phyloP scores from a whole-genome alignment of 2,797 vertebrate species.

The Phoeniculus purpureus region DNA sequence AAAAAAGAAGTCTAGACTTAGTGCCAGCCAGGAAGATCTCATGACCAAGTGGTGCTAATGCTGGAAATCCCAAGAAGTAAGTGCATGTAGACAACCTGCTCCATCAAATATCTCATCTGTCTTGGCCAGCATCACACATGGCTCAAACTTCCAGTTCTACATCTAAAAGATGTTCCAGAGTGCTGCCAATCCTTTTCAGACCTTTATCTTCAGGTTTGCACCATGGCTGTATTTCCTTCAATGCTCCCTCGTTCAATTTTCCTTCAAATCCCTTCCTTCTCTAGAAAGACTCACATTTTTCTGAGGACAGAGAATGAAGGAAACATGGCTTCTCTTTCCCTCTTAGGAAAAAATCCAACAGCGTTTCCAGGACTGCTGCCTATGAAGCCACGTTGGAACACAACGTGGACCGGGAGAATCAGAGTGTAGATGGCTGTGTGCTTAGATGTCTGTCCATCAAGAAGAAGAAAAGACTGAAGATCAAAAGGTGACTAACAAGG shows the following conservation, averaged over 20 bases:
- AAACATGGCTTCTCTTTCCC: neutral
- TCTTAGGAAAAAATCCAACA: neutral
- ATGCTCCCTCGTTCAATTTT: too few species aligned
- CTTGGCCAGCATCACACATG: neutral
- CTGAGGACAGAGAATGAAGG: neutral
- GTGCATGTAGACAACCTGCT: fast-evolving
- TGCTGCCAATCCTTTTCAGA: neutral
- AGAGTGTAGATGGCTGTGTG: neutral
- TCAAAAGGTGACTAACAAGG: neutral
- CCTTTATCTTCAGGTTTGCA: neutral
- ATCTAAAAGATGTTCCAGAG: neutral
- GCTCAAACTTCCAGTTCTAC: neutral
- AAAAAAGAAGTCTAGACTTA: neutral
- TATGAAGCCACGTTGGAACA: neutral
- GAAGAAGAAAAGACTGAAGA: neutral
- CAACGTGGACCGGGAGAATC: neutral
- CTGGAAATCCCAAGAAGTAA: neutral
- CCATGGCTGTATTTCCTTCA: too few species aligned
- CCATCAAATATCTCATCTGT: neutral
- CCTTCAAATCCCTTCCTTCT: neutral
- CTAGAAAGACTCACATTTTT: neutral
- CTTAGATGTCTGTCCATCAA: neutral
- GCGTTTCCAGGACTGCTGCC: neutral
- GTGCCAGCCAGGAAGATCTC: neutral
- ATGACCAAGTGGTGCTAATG: neutral